A percentile compares a stretch with the other conserved stretches of the same genome.
Evolutionary conservation across 2,888 invertebrate species (phyloP).

Genomic region (Xestobium rufovillosum): DNA sequence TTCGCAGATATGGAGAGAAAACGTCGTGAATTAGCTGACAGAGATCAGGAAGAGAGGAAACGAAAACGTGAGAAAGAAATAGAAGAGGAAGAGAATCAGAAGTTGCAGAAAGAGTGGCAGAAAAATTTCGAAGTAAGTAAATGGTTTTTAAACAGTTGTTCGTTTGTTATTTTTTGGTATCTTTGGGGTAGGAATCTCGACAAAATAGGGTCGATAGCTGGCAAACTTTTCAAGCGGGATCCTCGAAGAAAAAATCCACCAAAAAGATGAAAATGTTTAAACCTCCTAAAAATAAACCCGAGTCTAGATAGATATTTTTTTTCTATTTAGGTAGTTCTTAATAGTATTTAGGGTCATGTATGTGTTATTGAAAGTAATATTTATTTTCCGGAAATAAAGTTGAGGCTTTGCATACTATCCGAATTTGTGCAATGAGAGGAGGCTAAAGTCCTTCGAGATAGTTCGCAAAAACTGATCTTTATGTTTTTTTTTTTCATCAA

Average conservation of each 20-base stretch:
- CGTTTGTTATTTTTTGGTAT: constrained; percentile 16
- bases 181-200: constrained; percentile 70
- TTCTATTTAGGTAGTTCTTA: too few relatives aligned
- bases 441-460: too few relatives aligned
- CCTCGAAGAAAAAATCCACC: constrained; percentile 66
- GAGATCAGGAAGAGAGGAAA: constrained; percentile 90
- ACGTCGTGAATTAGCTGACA: constrained; percentile 74
- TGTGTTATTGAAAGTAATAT: too few relatives aligned
- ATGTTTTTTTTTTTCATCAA: too few relatives aligned
- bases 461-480: too few relatives aligned
- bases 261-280: constrained; percentile 79
- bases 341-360: too few relatives aligned
- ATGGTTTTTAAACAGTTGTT: too few relatives aligned
- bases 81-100: constrained; percentile 83
- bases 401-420: too few relatives aligned
- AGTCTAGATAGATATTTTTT: constrained; percentile 63
- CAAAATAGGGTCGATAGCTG: constrained; percentile 89
- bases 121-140: constrained; percentile 89
- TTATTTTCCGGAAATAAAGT: too few relatives aligned
- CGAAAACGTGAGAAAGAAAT: constrained; percentile 90
- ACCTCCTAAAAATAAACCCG: constrained; percentile 90
- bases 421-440: too few relatives aligned
- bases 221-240: constrained; percentile 78
- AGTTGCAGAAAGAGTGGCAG: constrained; percentile 93
- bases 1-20: constrained; percentile 95